These are phyloP conservation scores for Tachina grossa DNA, from an alignment of 2,888 invertebrate species.

Conservation along the genomic window DNA sequence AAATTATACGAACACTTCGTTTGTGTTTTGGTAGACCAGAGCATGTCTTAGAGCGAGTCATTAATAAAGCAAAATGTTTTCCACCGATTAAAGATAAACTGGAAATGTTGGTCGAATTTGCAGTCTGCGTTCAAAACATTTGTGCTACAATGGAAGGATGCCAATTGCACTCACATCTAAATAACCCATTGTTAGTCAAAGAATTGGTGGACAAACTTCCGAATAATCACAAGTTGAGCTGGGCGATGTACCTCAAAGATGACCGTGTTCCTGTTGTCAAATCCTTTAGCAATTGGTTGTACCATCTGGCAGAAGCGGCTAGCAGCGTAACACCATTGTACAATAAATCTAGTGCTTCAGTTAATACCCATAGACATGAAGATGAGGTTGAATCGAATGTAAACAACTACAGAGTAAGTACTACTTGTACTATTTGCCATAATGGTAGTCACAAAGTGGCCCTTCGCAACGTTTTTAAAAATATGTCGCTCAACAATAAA, in stretches of 20 bases:
- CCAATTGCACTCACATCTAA: conserved; percentile 38
- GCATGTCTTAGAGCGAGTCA: conserved; percentile 31
- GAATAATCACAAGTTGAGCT: not conserved
- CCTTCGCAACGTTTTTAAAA: conserved; percentile 39
- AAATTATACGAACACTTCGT: conserved; percentile 43
- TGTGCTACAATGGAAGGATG: conserved; percentile 53
- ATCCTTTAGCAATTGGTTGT: conserved; percentile 31
- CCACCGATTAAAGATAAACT: conserved; percentile 50
- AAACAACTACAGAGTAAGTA: conserved; percentile 11
- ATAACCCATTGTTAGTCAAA: conserved; percentile 49
- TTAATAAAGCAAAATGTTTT: conserved; percentile 31
- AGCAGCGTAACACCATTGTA: not conserved
- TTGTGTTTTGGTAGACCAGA: conserved; percentile 53
- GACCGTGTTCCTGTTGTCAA: no score
- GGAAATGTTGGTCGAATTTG: conserved; percentile 53
- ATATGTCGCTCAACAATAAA: conserved; percentile 33
- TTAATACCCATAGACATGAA: not conserved
- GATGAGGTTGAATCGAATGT: not conserved
- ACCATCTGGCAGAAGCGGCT: conserved; percentile 38
- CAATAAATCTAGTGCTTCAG: not conserved
- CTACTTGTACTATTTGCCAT: conserved; percentile 18
- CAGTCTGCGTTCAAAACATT: no score
- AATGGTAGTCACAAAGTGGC: conserved; percentile 22
- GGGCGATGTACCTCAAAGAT: no score
- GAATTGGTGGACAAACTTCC: conserved; percentile 50